Conservation (phyloP, 2,113 vertebrate genomes). For the Chaetorhynchus papuensis region DNA sequence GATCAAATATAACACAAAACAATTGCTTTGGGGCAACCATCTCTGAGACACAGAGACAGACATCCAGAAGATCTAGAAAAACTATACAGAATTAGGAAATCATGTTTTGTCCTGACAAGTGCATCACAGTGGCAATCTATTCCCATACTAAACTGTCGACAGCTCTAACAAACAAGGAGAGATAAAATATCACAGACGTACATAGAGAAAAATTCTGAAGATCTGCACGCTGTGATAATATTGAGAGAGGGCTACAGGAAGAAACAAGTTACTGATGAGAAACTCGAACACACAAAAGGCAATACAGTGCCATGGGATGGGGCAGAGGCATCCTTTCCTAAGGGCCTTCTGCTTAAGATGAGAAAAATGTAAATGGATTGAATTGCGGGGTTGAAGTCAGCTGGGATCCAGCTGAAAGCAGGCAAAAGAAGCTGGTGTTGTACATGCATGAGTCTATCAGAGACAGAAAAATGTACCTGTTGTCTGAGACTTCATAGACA, state of each 20-base stretch:
- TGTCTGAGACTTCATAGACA: not conserved
- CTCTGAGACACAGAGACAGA: not conserved
- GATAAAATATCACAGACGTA: not conserved
- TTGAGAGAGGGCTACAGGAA: not conserved
- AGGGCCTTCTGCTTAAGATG: not conserved
- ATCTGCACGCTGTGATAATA: not conserved
- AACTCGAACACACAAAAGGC: not conserved
- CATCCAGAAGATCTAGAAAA: not conserved
- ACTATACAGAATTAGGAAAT: not conserved
- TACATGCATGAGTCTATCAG: not conserved
- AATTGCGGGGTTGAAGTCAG: not conserved
- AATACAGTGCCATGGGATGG: accelerated
- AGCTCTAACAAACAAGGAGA: not conserved
- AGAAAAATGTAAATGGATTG: not conserved
- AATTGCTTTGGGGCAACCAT: not conserved
- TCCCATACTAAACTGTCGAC: not conserved
- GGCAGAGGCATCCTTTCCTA: not conserved
- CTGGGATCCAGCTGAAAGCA: not conserved
- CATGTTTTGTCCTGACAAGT: not conserved
- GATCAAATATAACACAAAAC: not conserved
- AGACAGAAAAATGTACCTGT: not conserved
- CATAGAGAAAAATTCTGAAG: not conserved
- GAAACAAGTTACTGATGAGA: not conserved
- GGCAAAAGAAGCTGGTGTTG: not conserved
- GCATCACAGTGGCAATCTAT: not conserved